Conservation (phyloP, 2,113 vertebrate species). For the Prolemur simus region DNA sequence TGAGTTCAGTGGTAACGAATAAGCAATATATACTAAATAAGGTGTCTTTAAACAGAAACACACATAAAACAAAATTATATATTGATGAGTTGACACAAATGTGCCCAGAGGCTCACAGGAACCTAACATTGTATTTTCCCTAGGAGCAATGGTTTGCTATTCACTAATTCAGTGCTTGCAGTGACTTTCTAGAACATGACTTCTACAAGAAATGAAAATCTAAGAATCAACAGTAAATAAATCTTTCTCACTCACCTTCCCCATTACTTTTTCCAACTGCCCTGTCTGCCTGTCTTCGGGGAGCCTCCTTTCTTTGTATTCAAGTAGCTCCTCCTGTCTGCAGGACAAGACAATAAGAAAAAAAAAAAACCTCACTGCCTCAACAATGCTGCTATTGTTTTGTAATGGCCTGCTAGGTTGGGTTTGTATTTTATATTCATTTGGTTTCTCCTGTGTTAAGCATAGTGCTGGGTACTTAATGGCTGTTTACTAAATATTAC, state of each 20-base stretch:
- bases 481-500: conserved; percentile 40
- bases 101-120: background rate
- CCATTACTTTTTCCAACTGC: background rate
- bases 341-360: background rate
- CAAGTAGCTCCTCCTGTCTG: background rate
- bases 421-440: conserved; percentile 40
- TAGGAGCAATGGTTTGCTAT: background rate
- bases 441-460: background rate
- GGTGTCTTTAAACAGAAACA: background rate
- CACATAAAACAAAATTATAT: background rate
- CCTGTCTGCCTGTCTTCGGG: background rate
- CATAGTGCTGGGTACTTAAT: background rate
- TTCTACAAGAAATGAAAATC: background rate
- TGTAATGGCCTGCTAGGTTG: background rate
- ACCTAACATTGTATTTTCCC: background rate
- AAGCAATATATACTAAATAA: background rate
- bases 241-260: background rate
- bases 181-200: background rate
- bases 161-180: background rate
- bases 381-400: background rate
- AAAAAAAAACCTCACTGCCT: background rate
- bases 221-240: background rate
- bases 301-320: background rate
- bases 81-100: background rate
- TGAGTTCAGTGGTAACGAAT: background rate